phyloP scores from a whole-genome alignment of 2,888 invertebrate genomes.

The Brachylomia viminalis region DNA sequence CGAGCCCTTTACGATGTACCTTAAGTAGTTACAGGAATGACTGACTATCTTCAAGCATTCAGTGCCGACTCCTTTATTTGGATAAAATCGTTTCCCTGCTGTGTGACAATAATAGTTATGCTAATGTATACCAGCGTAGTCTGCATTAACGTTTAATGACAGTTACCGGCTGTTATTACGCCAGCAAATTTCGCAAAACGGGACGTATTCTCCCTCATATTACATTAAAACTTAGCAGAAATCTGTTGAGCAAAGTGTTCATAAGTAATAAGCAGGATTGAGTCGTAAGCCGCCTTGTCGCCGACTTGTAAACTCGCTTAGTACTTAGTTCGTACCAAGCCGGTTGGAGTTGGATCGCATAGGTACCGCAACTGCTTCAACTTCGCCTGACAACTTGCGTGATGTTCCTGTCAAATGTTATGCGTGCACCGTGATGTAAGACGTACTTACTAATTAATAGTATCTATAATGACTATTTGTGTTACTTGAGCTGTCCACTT shows the following conservation, averaged over 20 bases:
- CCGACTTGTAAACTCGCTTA: conserved; percentile 24
- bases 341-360: background rate
- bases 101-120: background rate
- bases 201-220: background rate
- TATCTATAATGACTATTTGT: too few relatives aligned
- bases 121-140: background rate
- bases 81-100: too few relatives aligned
- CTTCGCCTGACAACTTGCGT: conserved; percentile 8
- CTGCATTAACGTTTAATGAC: background rate
- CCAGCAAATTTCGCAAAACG: background rate
- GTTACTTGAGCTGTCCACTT: background rate
- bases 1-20: background rate
- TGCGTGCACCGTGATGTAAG: background rate
- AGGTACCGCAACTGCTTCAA: conserved; percentile 19
- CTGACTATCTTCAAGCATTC: too few relatives aligned
- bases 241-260: conserved; percentile 34
- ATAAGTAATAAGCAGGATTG: conserved; percentile 38
- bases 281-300: conserved; percentile 33
- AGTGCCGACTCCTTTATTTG: background rate
- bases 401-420: conserved; percentile 3
- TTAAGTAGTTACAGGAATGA: background rate
- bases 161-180: background rate
- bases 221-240: conserved; percentile 30
- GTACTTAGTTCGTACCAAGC: conserved; percentile 18
- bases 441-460: background rate